Evolutionary conservation across 2,888 invertebrate species (phyloP).

Genomic region (Drosophila acutilabella): DNA sequence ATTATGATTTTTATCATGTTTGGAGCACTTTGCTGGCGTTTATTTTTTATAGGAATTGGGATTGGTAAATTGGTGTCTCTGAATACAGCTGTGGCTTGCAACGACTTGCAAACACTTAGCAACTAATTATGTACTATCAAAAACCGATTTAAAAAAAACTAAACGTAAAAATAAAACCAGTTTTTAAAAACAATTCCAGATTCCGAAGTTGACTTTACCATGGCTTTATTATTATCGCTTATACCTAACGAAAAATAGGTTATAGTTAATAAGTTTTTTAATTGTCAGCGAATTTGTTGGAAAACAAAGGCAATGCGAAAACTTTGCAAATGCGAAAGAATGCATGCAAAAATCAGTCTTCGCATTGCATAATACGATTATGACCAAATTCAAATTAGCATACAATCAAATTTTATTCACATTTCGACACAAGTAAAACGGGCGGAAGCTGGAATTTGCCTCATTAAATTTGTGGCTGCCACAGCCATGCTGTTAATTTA

Average conservation of each 20-base stretch:
- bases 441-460: constrained; percentile 70
- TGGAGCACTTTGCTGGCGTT: constrained; percentile 20
- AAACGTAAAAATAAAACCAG: neutral
- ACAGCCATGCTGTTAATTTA: constrained; percentile 58
- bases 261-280: constrained; percentile 62
- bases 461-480: constrained; percentile 54
- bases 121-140: constrained; percentile 27
- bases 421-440: constrained; percentile 69
- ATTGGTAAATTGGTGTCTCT: constrained; percentile 32
- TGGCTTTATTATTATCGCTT: constrained; percentile 15
- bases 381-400: constrained; percentile 66
- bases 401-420: constrained; percentile 73
- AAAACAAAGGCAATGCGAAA: constrained; percentile 24
- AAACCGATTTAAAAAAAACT: neutral
- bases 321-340: constrained; percentile 11
- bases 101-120: constrained; percentile 29
- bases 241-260: constrained; percentile 37
- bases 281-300: neutral
- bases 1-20: constrained; percentile 51
- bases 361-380: constrained; percentile 52
- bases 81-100: constrained; percentile 1
- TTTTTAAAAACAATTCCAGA: too few species aligned
- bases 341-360: constrained; percentile 13
- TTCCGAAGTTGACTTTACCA: neutral
- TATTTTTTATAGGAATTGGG: constrained; percentile 17